phyloP scores from a whole-genome alignment of 1,140 invertebrate genomes.

The Drosophila grimshawi region DNA sequence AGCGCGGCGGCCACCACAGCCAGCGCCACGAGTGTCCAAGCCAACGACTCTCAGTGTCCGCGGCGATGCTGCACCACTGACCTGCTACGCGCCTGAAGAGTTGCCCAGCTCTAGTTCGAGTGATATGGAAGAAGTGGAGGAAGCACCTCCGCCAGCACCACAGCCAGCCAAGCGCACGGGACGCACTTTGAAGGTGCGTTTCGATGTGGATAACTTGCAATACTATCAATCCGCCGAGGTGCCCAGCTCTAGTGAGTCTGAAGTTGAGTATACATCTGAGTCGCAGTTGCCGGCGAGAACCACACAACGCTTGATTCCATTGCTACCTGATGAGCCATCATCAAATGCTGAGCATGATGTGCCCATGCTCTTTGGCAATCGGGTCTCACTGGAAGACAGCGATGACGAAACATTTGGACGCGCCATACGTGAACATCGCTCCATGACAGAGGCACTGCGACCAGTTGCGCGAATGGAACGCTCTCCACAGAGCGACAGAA shows the following conservation, averaged over 20 bases:
- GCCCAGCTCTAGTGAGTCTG: constrained; percentile 62
- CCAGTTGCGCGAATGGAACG: constrained; percentile 22
- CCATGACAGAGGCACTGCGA: constrained; percentile 67
- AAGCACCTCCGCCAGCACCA: constrained; percentile 28
- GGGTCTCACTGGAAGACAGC: constrained; percentile 51
- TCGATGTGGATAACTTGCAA: constrained; percentile 73
- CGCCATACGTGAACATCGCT: constrained; percentile 67
- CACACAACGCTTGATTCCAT: constrained; percentile 49
- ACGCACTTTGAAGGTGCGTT: constrained; percentile 63
- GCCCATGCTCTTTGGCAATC: constrained; percentile 64
- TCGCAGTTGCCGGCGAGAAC: constrained; percentile 30
- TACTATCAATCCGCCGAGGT: constrained; percentile 76
- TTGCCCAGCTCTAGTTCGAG: constrained; percentile 62
- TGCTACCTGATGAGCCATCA: constrained; percentile 2
- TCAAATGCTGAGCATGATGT: not conserved
- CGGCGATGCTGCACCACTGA: constrained; percentile 52
- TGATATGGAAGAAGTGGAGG: constrained; percentile 46
- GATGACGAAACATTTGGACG: constrained; percentile 57
- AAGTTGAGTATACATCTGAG: constrained; percentile 41
- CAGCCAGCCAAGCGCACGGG: constrained; percentile 52
- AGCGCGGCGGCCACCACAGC: constrained; percentile 44
- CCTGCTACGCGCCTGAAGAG: constrained; percentile 61
- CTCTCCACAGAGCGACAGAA: constrained; percentile 17
- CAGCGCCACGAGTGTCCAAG: constrained; percentile 54
- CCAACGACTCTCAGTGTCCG: constrained; percentile 58